These are phyloP conservation scores for Vulpes vulpes DNA, from an alignment of 2,113 vertebrate genomes.

Conservation along the genomic window DNA sequence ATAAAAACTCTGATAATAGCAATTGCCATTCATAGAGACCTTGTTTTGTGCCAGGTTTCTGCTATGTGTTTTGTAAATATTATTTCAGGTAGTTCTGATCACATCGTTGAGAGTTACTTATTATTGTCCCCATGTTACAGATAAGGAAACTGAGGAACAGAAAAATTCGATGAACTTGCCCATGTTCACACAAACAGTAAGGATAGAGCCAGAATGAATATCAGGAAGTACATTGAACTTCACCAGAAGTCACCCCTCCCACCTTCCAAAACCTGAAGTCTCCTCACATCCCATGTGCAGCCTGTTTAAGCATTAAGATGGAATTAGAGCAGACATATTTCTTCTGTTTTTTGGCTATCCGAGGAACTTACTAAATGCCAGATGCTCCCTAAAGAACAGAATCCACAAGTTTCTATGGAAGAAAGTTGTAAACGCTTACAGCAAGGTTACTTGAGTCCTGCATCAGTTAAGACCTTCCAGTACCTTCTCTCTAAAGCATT, in stretches of 20 bases:
- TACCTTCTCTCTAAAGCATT: slow-evolving; percentile 82
- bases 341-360: slow-evolving; percentile 45
- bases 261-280: not conserved
- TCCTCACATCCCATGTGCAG: not conserved
- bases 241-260: not conserved
- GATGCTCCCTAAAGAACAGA: slow-evolving; percentile 69
- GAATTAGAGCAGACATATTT: slow-evolving; percentile 24
- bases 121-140: not conserved
- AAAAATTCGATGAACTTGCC: not conserved
- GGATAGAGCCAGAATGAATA: not conserved
- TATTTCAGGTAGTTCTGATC: not conserved
- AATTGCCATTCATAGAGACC: not conserved
- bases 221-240: not conserved
- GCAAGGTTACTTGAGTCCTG: slow-evolving; percentile 79
- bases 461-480: slow-evolving; percentile 72
- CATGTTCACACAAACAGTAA: not conserved
- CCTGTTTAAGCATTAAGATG: slow-evolving; percentile 45
- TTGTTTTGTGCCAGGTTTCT: not conserved
- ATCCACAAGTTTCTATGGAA: slow-evolving; percentile 69
- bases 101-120: not conserved
- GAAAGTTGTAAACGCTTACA: slow-evolving; percentile 77
- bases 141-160: slow-evolving; percentile 22
- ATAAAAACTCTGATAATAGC: not conserved
- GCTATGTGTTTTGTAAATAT: not conserved
- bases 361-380: slow-evolving; percentile 60